A percentile compares a stretch with the other conserved stretches of the same genome.
phyloP scores from a whole-genome alignment of 2,797 vertebrate genomes.

The Enteromius afrohamiltoni region DNA sequence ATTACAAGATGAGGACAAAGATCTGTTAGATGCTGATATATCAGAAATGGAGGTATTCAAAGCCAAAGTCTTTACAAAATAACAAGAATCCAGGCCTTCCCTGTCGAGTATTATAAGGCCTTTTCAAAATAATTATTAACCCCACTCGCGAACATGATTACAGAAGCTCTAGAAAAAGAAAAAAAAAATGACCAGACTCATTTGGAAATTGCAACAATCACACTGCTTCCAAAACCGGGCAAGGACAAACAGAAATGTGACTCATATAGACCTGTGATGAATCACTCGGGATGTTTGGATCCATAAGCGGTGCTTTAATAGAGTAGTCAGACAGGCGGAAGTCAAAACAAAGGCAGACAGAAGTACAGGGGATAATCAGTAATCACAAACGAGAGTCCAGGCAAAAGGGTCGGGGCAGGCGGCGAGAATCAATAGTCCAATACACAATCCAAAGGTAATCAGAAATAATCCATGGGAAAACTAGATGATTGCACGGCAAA shows the following conservation, averaged over 20 bases:
- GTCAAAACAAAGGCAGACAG: no score
- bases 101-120: slow-evolving; percentile 5
- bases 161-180: background rate
- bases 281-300: no score
- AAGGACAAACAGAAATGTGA: slow-evolving; percentile 31
- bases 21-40: background rate
- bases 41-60: background rate
- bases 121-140: slow-evolving; percentile 15
- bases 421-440: no score
- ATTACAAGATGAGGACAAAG: background rate
- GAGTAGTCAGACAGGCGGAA: no score
- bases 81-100: background rate
- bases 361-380: no score
- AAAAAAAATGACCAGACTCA: background rate
- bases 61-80: background rate
- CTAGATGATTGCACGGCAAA: no score
- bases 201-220: slow-evolving; percentile 21
- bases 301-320: no score
- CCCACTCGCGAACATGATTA: slow-evolving; percentile 8
- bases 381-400: no score
- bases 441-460: no score
- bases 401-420: no score
- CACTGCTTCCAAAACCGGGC: slow-evolving; percentile 15
- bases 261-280: background rate
- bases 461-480: no score